Evolutionary conservation across 2,797 vertebrate genomes (phyloP).

Genomic region (Ctenopoma kingsleyae): DNA sequence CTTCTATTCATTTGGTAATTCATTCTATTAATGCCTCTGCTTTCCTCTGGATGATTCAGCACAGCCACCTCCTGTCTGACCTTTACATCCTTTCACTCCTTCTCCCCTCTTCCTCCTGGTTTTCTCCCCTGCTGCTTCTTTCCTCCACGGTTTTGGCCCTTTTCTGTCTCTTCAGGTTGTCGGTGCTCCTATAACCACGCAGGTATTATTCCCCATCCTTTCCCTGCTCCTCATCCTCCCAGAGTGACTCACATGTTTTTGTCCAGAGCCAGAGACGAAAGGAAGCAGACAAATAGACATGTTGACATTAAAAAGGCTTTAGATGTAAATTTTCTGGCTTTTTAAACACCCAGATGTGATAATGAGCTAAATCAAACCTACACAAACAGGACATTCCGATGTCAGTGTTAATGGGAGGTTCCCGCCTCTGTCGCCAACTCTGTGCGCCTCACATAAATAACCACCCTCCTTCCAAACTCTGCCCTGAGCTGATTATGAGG

Average conservation of each 20-base stretch:
- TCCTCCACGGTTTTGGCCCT: constrained; percentile 56
- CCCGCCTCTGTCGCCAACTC: constrained; percentile 7
- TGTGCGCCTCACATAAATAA: constrained; percentile 21
- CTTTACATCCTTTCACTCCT: constrained; percentile 41
- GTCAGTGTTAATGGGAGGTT: constrained; percentile 34
- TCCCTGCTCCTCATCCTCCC: constrained; percentile 29
- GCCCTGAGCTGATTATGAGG: neutral
- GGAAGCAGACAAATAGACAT: neutral
- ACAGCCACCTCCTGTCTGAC: constrained; percentile 42
- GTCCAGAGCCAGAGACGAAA: constrained; percentile 31
- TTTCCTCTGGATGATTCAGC: constrained; percentile 30
- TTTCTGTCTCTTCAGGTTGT: constrained; percentile 79
- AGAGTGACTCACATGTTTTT: constrained; percentile 30
- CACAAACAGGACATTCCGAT: constrained; percentile 64
- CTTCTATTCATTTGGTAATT: neutral
- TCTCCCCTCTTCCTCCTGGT: constrained; percentile 26
- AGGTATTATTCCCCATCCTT: constrained; percentile 77
- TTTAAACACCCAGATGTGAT: neutral
- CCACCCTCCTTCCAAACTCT: constrained; percentile 16
- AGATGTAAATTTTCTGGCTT: neutral
- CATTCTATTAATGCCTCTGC: constrained; percentile 17
- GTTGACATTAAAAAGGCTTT: neutral
- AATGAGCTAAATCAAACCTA: constrained; percentile 3
- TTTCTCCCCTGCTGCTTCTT: constrained; percentile 47
- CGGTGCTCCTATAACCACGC: constrained; percentile 85